Percentiles rank a stretch among this genome's conserved stretches.
Evolutionary conservation across 2,888 invertebrate genomes (phyloP).

Genomic region (Eumacrocentrus americanus): DNA sequence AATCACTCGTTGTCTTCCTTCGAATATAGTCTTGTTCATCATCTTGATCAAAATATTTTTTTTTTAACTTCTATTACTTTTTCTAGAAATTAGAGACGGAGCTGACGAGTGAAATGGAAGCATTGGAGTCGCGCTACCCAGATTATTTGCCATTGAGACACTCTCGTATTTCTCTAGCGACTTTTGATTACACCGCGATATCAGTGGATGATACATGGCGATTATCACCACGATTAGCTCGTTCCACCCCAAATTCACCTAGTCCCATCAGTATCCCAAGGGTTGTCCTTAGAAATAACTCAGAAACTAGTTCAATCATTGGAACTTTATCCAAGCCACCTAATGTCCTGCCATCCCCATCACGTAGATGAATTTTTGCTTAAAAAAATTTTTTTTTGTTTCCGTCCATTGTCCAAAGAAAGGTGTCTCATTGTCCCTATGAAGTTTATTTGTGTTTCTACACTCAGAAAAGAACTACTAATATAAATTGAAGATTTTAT

Average conservation of each 20-base stretch:
- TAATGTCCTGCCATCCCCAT: constrained; percentile 41
- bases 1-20: no score
- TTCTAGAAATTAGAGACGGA: constrained; percentile 66
- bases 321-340: constrained; percentile 48
- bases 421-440: no score
- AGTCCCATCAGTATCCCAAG: constrained; percentile 55
- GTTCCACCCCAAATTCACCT: constrained; percentile 52
- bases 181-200: constrained; percentile 50
- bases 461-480: no score
- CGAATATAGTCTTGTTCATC: no score
- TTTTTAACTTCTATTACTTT: no score
- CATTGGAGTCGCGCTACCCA: constrained; percentile 60
- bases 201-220: constrained; percentile 48
- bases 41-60: no score
- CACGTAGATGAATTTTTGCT: constrained; percentile 46
- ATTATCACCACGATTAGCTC: constrained; percentile 56
- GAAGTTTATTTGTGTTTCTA: no score
- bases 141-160: constrained; percentile 56
- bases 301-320: constrained; percentile 50
- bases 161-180: constrained; percentile 52
- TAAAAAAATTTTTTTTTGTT: no score
- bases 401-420: no score
- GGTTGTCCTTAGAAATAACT: constrained; percentile 51
- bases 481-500: no score
- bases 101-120: constrained; percentile 61